Evolutionary conservation across 2,888 invertebrate genomes (phyloP).

Genomic region (Tenthredo distinguenda): DNA sequence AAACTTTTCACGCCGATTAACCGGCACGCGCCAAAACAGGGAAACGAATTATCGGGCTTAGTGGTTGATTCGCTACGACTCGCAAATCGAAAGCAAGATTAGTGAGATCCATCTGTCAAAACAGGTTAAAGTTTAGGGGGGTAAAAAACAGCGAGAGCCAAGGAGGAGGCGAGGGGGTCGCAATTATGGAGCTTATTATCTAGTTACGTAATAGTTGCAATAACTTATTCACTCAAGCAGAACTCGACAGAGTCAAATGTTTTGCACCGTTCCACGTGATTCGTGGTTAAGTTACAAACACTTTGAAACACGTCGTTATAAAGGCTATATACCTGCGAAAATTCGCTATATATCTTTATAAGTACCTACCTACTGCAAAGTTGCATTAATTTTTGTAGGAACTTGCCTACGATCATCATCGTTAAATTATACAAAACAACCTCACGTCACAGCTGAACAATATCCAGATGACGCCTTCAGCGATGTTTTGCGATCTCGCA

Average conservation of each 20-base stretch:
- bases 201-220: conserved; percentile 49
- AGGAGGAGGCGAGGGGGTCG: conserved; percentile 34
- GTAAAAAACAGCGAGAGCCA: neutral
- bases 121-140: conserved; percentile 39
- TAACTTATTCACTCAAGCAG: conserved; percentile 47
- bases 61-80: conserved; percentile 22
- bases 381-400: neutral
- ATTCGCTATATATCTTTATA: neutral
- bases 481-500: neutral
- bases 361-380: neutral
- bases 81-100: conserved; percentile 6
- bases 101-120: conserved; percentile 23
- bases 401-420: conserved; percentile 2
- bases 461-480: neutral
- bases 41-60: conserved; percentile 19
- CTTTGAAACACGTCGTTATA: conserved; percentile 18
- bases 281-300: conserved; percentile 46
- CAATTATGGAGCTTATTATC: conserved; percentile 36
- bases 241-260: conserved; percentile 50
- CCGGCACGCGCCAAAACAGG: conserved; percentile 27
- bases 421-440: neutral
- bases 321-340: neutral
- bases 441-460: neutral
- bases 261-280: conserved; percentile 42
- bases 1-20: conserved; percentile 33